Evolutionary conservation across 2,888 invertebrate species (phyloP), one percentile per base, ranked within the genome.

Genomic region (Pandemis corylana): DNA sequence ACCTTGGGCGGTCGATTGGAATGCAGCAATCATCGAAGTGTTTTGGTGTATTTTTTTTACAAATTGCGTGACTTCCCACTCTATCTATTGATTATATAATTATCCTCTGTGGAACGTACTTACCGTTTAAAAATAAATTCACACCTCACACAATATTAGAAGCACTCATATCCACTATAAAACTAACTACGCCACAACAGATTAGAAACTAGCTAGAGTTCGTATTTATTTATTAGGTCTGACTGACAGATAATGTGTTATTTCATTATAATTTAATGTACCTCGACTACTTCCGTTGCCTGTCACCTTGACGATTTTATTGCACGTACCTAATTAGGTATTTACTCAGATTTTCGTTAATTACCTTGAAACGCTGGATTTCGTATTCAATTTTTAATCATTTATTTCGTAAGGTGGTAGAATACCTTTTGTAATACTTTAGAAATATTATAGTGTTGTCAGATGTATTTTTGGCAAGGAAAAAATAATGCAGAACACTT

Each of bases 301-400:
- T 61, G 41, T 62, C n/a, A 51, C 72, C 72, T 72, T 72, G 72
- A 53, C 42, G 68, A 36, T 44, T 72, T 41, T 63, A 56, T 63
- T 63, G 63, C 68, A 64, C 63, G 42, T 63, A 72, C 68, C 68
- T 53, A 64, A 53, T 5, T 56, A 67, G 53, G n/a, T 67, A 56
- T 15, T 72, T 72, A 51, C 13, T 13, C 51, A 46, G 56, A 28
- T 63, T 63, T 15, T 69, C 53, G 63, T 63, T 56, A 56, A 56
- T 56, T 68, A 68, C 72, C 72, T 72, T 72, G 72, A 72, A 36
- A 68, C 13, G 42, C 13, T 15, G 41, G 10, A 64, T 68, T 72
- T 63, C 15, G 46, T 68, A 53, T 53, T 68, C 20, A 7, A 53
- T 67, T 72, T 63, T 41, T 15, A 64, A 72, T 72, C 63, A 62